Evolutionary conservation across 2,797 vertebrate genomes (phyloP).

Genomic region (Gallinago stenura): DNA sequence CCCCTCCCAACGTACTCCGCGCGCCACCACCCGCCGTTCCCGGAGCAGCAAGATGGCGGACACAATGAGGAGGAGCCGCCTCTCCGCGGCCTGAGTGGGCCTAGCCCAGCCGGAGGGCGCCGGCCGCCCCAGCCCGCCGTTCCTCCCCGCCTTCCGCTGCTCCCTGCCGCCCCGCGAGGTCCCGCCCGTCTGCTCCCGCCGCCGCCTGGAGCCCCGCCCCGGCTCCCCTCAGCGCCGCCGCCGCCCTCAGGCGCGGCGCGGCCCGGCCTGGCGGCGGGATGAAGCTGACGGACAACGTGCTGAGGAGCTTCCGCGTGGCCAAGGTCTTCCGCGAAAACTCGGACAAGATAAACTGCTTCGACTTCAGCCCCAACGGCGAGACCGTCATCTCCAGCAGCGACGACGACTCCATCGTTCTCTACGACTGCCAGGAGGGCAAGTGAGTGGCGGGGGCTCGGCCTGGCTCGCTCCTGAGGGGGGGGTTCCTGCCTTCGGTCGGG

Average conservation of each 20-base stretch:
- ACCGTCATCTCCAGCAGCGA: conserved; percentile 98
- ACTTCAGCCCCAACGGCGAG: conserved; percentile 97
- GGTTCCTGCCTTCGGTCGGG: no score
- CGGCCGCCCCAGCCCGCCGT: background rate
- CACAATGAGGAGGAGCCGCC: conserved; percentile 76
- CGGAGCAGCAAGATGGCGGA: conserved; percentile 78
- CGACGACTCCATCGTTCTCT: conserved; percentile 96
- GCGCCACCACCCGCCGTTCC: background rate
- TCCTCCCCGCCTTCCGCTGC: background rate
- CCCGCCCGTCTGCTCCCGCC: background rate
- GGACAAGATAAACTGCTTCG: conserved; percentile 99
- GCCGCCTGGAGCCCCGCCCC: background rate
- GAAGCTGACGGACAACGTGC: conserved; percentile 99
- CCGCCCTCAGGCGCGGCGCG: background rate
- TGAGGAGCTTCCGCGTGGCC: conserved; percentile 98
- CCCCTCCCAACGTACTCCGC: background rate
- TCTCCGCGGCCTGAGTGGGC: conserved; percentile 37
- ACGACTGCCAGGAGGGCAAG: conserved; percentile 99
- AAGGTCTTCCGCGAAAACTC: conserved; percentile 99
- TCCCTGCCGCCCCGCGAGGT: background rate
- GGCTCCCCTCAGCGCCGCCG: conserved; percentile 13
- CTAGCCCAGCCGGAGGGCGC: background rate
- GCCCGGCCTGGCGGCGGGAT: conserved; percentile 78
- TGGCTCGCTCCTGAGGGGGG: background rate
- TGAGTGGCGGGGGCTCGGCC: conserved; percentile 78